phyloP scores from a whole-genome alignment of 2,797 vertebrate species.

The Betta splendens region DNA sequence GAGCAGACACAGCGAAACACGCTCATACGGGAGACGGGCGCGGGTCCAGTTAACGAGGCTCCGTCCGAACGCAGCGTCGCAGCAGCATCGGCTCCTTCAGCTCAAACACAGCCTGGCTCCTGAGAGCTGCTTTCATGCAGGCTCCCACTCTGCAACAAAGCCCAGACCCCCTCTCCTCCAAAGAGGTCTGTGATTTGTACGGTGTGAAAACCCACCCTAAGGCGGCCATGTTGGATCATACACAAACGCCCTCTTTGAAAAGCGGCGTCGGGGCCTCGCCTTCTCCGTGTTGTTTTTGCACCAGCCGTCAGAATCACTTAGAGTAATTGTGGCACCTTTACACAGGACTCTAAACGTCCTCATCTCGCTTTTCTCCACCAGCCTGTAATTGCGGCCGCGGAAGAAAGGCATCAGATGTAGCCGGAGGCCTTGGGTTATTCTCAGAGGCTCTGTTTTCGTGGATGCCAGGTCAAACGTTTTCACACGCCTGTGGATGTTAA shows the following conservation, averaged over 20 bases:
- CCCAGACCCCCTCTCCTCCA: neutral
- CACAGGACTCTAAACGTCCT: neutral
- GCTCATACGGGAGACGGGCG: slow-evolving; percentile 30
- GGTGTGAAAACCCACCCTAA: neutral
- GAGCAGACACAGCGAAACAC: slow-evolving; percentile 33
- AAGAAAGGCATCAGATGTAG: slow-evolving; percentile 20
- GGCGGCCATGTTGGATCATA: slow-evolving; percentile 6
- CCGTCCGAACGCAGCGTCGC: neutral
- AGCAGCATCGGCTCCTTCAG: too few species aligned
- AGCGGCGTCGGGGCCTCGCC: neutral
- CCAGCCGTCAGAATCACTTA: slow-evolving; percentile 24
- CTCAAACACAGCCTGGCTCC: too few species aligned
- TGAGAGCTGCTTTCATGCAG: too few species aligned
- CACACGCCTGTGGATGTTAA: slow-evolving; percentile 14
- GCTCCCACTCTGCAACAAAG: too few species aligned
- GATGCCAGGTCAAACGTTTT: slow-evolving; percentile 15
- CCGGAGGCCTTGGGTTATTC: slow-evolving; percentile 9
- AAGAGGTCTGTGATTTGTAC: slow-evolving; percentile 9
- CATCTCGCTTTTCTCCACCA: neutral
- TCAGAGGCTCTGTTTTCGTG: slow-evolving; percentile 11
- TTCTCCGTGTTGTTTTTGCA: slow-evolving; percentile 9
- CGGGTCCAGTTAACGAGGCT: slow-evolving; percentile 3
- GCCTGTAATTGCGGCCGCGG: slow-evolving; percentile 16
- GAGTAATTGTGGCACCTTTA: neutral
- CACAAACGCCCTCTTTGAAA: slow-evolving; percentile 7